Evolutionary conservation across 2,888 invertebrate genomes (phyloP), one percentile per base, ranked within the genome.

Genomic region (Heliothis peltigera): DNA sequence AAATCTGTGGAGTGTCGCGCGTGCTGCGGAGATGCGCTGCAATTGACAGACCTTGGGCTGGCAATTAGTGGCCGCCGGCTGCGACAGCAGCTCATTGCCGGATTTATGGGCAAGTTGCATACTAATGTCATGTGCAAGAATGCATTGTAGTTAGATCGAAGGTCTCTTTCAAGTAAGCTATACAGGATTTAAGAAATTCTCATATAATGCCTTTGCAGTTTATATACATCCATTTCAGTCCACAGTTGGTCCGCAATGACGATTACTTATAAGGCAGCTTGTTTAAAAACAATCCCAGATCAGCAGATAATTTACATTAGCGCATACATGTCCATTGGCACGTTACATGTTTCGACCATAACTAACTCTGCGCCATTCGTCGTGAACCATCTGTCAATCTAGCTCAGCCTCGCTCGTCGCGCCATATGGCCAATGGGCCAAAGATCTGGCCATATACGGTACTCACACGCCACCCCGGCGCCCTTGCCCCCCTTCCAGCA

Each of bases 401-500:
- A 19, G 43, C 55, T 25, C 78, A 78, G 42, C 62, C 75, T 74
- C 73, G 32, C 44, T 60, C 65, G 66, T 68, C 28, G 63, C 61
- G 53, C 76, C 81, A 81, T 76, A 75, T 79, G 79, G 67, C 64
- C 54, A 22, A 28, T 60, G 54, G 62, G 51, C 56, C 44, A 70
- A 76, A 81, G 81, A 55, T 46, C 61, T 58, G 60, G 17, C 82
- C 83, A 70, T 84, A 78, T 78, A 66, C 3, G 61, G 64, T 22
- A 8, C 54, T 39, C 46, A 54, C 2, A 15, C 51, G 56, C 63
- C 60, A 70, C 70, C 81, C 71, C 47, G 82, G 22, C 63, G 84
- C 78, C 84, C 85, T 84, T 84, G 85, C 67, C 78, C 85, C 80
- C 73, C 69, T 79, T 77, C 66, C 56, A 65, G 56, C 39, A 35